Conservation (phyloP, 1,140 invertebrate species). For the Delia radicum region DNA sequence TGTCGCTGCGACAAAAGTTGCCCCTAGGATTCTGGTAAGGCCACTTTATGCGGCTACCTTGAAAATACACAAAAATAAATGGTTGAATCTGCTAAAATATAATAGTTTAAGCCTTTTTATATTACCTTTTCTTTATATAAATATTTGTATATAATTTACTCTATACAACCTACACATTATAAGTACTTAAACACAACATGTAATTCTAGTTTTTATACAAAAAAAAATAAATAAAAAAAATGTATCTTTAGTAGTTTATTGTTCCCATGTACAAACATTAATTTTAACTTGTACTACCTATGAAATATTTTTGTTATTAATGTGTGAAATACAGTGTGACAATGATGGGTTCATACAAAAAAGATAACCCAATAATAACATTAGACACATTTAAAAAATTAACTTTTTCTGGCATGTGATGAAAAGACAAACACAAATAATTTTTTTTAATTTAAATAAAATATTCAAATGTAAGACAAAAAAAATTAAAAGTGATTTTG, state of each 20-base stretch:
- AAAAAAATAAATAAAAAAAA: background rate
- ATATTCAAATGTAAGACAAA: too few relatives aligned
- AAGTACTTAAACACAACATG: background rate
- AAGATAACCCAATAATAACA: too few relatives aligned
- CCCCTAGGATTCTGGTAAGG: background rate
- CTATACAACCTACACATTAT: background rate
- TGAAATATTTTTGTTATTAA: too few relatives aligned
- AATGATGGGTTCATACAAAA: too few relatives aligned
- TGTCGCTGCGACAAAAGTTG: too few relatives aligned
- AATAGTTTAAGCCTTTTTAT: background rate
- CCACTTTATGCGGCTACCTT: background rate
- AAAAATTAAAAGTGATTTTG: too few relatives aligned
- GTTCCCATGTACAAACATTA: background rate
- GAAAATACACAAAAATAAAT: background rate
- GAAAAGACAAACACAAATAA: too few relatives aligned
- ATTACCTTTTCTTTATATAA: background rate
- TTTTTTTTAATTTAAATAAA: too few relatives aligned
- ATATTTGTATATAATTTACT: constrained; percentile 1
- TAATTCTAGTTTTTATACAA: background rate
- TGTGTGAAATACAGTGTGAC: too few relatives aligned
- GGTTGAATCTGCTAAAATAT: background rate
- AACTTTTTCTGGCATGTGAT: too few relatives aligned
- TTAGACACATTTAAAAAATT: too few relatives aligned
- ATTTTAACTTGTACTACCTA: background rate
- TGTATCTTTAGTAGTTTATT: background rate